Evolutionary conservation across 2,797 vertebrate genomes (phyloP), one percentile per base, ranked within the genome.

Genomic region (Thaleichthys pacificus): DNA sequence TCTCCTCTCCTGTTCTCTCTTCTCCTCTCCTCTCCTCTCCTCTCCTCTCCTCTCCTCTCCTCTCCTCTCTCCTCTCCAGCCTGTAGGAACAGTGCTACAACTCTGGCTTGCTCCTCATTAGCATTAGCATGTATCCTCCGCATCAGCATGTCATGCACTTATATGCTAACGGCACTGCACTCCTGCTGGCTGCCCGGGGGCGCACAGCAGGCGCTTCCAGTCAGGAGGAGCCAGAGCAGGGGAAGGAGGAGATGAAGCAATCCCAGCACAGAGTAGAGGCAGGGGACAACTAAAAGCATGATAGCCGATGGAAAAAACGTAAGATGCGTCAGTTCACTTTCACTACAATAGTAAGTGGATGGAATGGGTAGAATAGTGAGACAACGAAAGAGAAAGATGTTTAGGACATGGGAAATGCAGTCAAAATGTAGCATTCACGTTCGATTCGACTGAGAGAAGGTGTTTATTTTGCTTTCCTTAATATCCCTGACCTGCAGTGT

Each of bases 181-280:
- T 70, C 91, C 91, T 71, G 61, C 89, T 74, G 90, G 84, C 85
- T 86, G 71, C 82, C 84, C 82, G 80, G 77, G 85, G 87, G 84
- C 74, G 88, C 88, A 86, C 90, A 84, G n/a, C 88, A 91, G 91
- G 88, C 86, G 88, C 90, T 91, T 93, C 89, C 89, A 88, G 87
- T 72, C 70, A 57, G 42, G 24, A 38, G 12, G 19, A 66, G 70
- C 47, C n/a, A 61, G 51, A 19, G 26, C 77, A 74, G 82, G 88
- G 84, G 82, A 87, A 86, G 70, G 83, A 9, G 56, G 51, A 35
- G 17, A 21, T 51, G 57, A 56, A 49, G 68, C 47, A 70, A 47
- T 58, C 19, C 35, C 24, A 19, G 61, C 5, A 58, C 60, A 28
- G 72, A 74, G 67, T 63, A 63, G 0, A 63, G 69, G 72, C 58